phyloP scores from a whole-genome alignment of 2,888 invertebrate species.

The Orchesella flavescens region DNA sequence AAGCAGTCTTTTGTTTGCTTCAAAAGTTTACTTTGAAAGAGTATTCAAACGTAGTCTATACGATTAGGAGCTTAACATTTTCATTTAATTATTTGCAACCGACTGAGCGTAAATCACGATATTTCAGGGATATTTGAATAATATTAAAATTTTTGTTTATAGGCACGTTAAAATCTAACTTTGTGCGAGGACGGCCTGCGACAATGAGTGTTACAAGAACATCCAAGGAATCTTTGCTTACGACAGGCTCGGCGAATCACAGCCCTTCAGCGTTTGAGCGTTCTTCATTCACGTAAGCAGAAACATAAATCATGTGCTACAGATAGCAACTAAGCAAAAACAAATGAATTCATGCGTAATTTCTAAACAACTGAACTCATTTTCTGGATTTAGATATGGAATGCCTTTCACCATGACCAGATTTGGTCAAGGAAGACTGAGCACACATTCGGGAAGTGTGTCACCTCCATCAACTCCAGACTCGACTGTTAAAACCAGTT shows the following conservation, averaged over 20 bases:
- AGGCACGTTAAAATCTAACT: constrained; percentile 71
- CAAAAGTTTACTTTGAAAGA: neutral
- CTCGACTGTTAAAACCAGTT: constrained; percentile 50
- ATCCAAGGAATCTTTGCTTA: constrained; percentile 71
- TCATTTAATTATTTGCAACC: too few species aligned
- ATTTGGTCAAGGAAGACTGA: constrained; percentile 69
- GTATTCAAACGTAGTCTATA: too few species aligned
- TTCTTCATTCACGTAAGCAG: constrained; percentile 71
- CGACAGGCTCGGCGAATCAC: constrained; percentile 72
- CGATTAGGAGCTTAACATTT: too few species aligned
- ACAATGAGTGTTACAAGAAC: constrained; percentile 69
- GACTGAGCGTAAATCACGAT: too few species aligned
- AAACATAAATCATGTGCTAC: constrained; percentile 1
- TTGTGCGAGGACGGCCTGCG: constrained; percentile 70
- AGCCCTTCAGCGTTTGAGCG: constrained; percentile 72
- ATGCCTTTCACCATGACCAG: constrained; percentile 71
- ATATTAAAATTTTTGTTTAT: constrained; percentile 7
- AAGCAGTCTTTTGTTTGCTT: neutral
- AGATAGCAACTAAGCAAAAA: neutral
- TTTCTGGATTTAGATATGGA: constrained; percentile 66
- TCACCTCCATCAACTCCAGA: constrained; percentile 70
- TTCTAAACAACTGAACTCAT: too few species aligned
- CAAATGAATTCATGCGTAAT: neutral
- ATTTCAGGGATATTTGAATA: too few species aligned
- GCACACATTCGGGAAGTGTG: constrained; percentile 66